Evolutionary conservation across 2,797 vertebrate species (phyloP), one percentile per base, ranked within the genome.

Genomic region (Botia almorhae): DNA sequence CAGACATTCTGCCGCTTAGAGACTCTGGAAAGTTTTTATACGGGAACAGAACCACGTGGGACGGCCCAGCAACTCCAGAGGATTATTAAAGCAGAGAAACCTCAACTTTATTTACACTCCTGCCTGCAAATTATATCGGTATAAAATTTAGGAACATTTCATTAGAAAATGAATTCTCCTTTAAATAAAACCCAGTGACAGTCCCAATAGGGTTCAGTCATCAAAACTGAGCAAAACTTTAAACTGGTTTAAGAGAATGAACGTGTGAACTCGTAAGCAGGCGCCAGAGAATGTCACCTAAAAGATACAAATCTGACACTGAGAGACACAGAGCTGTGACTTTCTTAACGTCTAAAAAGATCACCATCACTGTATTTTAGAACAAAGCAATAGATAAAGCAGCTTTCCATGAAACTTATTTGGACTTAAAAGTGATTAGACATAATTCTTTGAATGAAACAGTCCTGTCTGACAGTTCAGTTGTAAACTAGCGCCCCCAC

Each of bases 11-110:
- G 88, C 87, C 85, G 87, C 89, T 88, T 85, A 87, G 89, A 85
- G 61, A n/a, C 36, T 55, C 70, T 91, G 74, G 85, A 90, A 94
- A 93, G 86, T 93, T 93, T 89, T 93, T 94, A 94, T 94, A 94
- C 90, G 77, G 81, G 84, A 89, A 86, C 81, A 71, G 46, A 85
- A 90, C 84, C 89, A 92, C 93, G 92, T 90, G 94, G 94, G 89
- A 86, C 89, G 89, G 84, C 82, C 91, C 85, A 88, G 87, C 89
- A 87, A 89, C 90, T 82, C 19, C 46, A 58, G 60, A 48, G 80
- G 79, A 77, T 85, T 82, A 83, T 53, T 86, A 78, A 77, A 48
- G 53, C 46, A 73, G 56, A 77, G 72, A 55, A 70, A 75, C 73
- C 71, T 77, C 74, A 43, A 43, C 39, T 36, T 4, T 36, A 36